Evolutionary conservation across 30 jellyfish, hydroid and myxozoan genomes (phyloP).

Genomic region (Hydra vulgaris): DNA sequence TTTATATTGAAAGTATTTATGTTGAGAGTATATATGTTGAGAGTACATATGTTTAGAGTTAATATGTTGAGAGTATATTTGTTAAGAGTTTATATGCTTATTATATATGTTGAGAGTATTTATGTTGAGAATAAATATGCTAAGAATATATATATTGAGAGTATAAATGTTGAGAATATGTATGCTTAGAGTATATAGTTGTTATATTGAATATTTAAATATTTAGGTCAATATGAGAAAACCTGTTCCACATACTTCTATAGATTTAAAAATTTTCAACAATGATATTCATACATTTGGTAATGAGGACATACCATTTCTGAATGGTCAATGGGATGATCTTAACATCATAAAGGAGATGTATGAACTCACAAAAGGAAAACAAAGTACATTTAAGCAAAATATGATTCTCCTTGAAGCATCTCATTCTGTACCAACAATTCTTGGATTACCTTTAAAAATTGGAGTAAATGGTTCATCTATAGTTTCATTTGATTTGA

Average conservation of each 20-base stretch:
- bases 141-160: too few relatives aligned
- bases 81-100: too few relatives aligned
- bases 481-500: slow-evolving; percentile 40
- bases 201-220: not conserved
- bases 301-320: slow-evolving; percentile 67
- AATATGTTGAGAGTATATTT: too few relatives aligned
- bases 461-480: slow-evolving; percentile 82
- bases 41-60: too few relatives aligned
- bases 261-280: slow-evolving; percentile 59
- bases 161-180: too few relatives aligned
- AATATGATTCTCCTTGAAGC: slow-evolving; percentile 63
- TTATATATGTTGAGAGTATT: too few relatives aligned
- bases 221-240: slow-evolving; percentile 69
- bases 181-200: too few relatives aligned
- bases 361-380: slow-evolving; percentile 72
- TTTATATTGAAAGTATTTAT: too few relatives aligned
- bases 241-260: slow-evolving; percentile 49
- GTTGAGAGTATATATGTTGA: too few relatives aligned
- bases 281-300: slow-evolving; percentile 56
- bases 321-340: slow-evolving; percentile 52
- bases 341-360: slow-evolving; percentile 44
- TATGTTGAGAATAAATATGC: too few relatives aligned
- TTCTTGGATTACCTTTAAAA: slow-evolving; percentile 70
- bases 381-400: slow-evolving; percentile 36
- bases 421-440: slow-evolving; percentile 63